phyloP scores from a whole-genome alignment of 1,140 invertebrate genomes.

The Cyrtorhinus lividipennis region DNA sequence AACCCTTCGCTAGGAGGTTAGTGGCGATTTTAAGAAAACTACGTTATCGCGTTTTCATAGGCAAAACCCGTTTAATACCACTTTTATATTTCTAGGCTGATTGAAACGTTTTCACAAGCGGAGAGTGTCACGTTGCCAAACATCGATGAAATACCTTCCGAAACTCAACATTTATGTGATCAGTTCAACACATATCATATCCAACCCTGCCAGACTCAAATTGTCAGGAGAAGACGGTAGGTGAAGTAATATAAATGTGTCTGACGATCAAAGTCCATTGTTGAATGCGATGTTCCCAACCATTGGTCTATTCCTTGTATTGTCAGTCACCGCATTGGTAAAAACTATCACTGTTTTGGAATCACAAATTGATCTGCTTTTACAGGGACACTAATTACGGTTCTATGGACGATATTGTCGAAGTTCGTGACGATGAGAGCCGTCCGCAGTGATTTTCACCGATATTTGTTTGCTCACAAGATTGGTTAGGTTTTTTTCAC shows the following conservation, averaged over 20 bases:
- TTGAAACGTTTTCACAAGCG: conserved; percentile 40
- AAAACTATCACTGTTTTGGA: no score
- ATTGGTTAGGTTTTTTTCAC: no score
- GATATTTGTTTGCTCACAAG: no score
- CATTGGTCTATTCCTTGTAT: background rate
- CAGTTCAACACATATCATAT: conserved; percentile 77
- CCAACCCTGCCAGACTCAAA: conserved; percentile 60
- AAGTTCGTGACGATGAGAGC: background rate
- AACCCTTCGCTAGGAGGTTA: conserved; percentile 34
- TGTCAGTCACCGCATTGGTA: background rate
- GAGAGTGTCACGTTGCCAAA: conserved; percentile 52
- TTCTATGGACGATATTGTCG: background rate
- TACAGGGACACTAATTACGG: background rate
- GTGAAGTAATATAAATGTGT: no score
- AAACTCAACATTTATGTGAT: conserved; percentile 70
- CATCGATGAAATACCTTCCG: conserved; percentile 54
- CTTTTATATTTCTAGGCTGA: conserved; percentile 24
- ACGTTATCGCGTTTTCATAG: no score
- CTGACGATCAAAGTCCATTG: no score
- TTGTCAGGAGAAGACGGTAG: conserved; percentile 56
- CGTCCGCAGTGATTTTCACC: no score
- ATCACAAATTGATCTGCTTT: no score
- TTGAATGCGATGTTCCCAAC: no score
- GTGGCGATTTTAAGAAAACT: no score
- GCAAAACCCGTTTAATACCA: background rate